Evolutionary conservation across 53 echinoderm and acorn worm species (phyloP).

Genomic region (Pentamera pediparva): DNA sequence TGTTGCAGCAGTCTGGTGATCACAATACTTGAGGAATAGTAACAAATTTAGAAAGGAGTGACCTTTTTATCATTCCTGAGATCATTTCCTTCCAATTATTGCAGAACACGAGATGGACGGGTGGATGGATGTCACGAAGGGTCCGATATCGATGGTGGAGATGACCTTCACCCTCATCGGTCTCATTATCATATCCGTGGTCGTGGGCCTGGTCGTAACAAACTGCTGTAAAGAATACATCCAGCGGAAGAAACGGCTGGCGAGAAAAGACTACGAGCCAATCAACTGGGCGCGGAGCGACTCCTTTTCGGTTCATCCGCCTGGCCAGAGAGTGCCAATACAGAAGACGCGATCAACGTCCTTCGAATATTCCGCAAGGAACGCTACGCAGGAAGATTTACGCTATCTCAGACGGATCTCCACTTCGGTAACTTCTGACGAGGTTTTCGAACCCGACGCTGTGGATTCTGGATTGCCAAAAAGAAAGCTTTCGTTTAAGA

Average conservation of each 20-base stretch:
- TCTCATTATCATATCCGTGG: neutral
- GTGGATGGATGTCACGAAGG: slow-evolving; percentile 21
- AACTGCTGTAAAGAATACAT: slow-evolving; percentile 1
- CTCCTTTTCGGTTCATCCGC: neutral
- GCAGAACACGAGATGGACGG: neutral
- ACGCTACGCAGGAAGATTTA: slow-evolving; percentile 21
- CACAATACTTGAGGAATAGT: no score
- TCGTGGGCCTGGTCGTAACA: neutral
- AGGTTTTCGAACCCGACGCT: neutral
- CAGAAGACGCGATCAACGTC: slow-evolving; percentile 4
- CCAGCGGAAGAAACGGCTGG: neutral
- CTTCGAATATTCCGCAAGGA: slow-evolving; percentile 5
- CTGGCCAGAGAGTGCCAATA: slow-evolving; percentile 1
- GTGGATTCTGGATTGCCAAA: neutral
- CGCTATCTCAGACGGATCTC: neutral
- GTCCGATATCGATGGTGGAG: slow-evolving; percentile 17
- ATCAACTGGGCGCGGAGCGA: neutral
- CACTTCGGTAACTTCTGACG: neutral
- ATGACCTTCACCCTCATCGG: slow-evolving; percentile 5
- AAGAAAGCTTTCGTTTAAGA: neutral
- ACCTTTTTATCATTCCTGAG: no score
- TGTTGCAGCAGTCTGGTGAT: no score
- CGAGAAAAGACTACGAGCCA: neutral
- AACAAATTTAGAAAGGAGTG: no score
- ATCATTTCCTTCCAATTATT: no score